Percentiles rank a stretch among this genome's conserved stretches.
Evolutionary conservation across 2,888 invertebrate genomes (phyloP).

Genomic region (Crepidodera aurea): DNA sequence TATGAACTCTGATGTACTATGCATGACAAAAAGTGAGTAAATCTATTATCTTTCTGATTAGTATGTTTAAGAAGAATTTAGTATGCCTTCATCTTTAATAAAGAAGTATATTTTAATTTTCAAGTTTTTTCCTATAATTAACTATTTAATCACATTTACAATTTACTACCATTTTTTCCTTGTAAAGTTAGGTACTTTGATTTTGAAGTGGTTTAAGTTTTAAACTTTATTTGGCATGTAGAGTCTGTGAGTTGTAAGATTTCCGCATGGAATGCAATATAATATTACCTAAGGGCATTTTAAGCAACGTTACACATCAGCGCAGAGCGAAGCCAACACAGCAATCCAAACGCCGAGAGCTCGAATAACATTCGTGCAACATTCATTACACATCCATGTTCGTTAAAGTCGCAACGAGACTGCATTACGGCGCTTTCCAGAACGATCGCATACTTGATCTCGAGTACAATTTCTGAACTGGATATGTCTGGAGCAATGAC

Average conservation of each 20-base stretch:
- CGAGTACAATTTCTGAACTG: slow-evolving; percentile 34
- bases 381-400: slow-evolving; percentile 20
- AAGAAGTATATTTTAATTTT: too few species aligned
- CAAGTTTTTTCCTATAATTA: too few species aligned
- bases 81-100: too few species aligned
- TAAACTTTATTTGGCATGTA: too few species aligned
- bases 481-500: slow-evolving; percentile 34
- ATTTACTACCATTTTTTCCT: too few species aligned
- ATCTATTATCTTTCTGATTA: too few species aligned
- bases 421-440: slow-evolving; percentile 28
- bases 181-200: too few species aligned
- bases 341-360: slow-evolving; percentile 1
- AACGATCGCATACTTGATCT: slow-evolving; percentile 31
- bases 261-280: slow-evolving; percentile 1
- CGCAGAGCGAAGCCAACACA: neutral
- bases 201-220: too few species aligned
- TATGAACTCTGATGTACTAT: too few species aligned
- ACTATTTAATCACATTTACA: too few species aligned
- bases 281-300: neutral
- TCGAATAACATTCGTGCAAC: slow-evolving; percentile 16
- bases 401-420: slow-evolving; percentile 22
- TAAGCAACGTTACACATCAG: neutral
- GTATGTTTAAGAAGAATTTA: too few species aligned
- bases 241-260: neutral
- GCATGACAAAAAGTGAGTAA: too few species aligned